A percentile compares a stretch with the other conserved stretches of the same genome.
These are phyloP conservation scores for Tetrao urogallus DNA, from an alignment of 2,113 vertebrate genomes.

Conservation along the genomic window DNA sequence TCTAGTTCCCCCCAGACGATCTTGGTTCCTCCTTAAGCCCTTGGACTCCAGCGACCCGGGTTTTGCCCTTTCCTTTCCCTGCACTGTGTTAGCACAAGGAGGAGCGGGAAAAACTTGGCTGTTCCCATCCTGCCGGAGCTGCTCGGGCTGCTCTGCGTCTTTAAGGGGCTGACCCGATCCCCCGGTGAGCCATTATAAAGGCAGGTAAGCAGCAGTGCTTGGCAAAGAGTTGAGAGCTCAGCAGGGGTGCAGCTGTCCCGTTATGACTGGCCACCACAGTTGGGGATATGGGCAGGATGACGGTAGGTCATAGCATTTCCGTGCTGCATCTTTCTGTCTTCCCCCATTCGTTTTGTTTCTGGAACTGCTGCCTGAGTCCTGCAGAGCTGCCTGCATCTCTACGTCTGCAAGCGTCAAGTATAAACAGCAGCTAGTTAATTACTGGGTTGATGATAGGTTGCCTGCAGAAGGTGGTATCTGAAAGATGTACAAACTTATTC, in stretches of 20 bases:
- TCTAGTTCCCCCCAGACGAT: background rate
- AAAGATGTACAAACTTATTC: background rate
- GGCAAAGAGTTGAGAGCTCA: background rate
- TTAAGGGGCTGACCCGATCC: slow-evolving; percentile 78
- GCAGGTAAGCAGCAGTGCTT: slow-evolving; percentile 53
- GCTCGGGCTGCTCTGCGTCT: slow-evolving; percentile 71
- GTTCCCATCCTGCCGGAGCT: background rate
- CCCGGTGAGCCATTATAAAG: slow-evolving; percentile 61
- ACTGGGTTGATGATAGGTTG: background rate
- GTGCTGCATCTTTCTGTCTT: slow-evolving; percentile 7
- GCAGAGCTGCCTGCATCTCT: slow-evolving; percentile 31
- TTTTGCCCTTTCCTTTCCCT: background rate
- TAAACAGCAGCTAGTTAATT: slow-evolving; percentile 24
- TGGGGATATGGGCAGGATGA: slow-evolving; percentile 95
- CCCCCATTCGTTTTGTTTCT: background rate
- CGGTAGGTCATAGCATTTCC: slow-evolving; percentile 82
- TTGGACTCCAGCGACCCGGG: background rate
- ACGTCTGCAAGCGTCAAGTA: background rate
- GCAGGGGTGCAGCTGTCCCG: slow-evolving; percentile 33
- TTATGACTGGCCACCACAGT: slow-evolving; percentile 86
- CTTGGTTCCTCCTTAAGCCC: background rate
- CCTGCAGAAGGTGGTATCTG: background rate
- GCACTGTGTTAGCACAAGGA: background rate
- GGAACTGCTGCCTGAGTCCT: slow-evolving; percentile 23
- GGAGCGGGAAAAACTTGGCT: background rate